Conservation (phyloP, 2,113 vertebrate species). For the Smithornis capensis region DNA sequence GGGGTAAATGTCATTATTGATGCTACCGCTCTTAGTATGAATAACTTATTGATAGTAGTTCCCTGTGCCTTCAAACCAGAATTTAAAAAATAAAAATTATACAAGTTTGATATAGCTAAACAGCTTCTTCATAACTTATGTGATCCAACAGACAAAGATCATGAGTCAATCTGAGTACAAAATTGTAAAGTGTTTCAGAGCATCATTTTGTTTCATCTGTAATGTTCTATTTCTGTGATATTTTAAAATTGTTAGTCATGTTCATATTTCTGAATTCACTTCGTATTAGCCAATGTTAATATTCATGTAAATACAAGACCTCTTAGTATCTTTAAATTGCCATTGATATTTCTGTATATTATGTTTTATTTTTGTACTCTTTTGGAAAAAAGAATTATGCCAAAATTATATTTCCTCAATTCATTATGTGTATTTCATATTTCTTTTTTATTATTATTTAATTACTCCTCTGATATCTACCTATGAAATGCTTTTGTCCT, state of each 20-base stretch:
- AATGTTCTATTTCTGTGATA: neutral
- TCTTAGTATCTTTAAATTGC: neutral
- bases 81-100: neutral
- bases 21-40: neutral
- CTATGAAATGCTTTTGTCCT: neutral
- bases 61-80: neutral
- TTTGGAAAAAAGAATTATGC: neutral
- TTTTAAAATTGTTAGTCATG: neutral
- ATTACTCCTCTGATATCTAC: neutral
- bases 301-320: neutral
- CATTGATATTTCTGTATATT: neutral
- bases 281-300: neutral
- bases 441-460: neutral
- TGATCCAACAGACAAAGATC: neutral
- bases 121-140: neutral
- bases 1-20: neutral
- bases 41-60: neutral
- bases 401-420: neutral
- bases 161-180: accelerated
- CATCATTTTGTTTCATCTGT: neutral
- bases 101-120: neutral
- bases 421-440: neutral
- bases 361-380: neutral
- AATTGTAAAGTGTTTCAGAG: neutral
- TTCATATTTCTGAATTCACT: neutral